Percentiles rank a stretch among this genome's conserved stretches.
Evolutionary conservation across 1,140 invertebrate species (phyloP).

Genomic region (Pseudobourletiella spinata): DNA sequence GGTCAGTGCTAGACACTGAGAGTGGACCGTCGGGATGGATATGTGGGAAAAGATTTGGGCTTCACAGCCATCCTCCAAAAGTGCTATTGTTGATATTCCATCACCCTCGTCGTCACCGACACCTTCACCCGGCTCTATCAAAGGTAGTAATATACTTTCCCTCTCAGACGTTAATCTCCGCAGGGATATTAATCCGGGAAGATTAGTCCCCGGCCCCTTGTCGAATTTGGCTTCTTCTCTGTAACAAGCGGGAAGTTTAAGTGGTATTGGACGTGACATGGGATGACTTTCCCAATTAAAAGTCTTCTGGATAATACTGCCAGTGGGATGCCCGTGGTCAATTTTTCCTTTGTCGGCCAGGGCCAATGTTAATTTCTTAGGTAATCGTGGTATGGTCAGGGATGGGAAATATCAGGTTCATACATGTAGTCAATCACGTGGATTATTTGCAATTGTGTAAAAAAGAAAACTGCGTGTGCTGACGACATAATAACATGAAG

Average conservation of each 20-base stretch:
- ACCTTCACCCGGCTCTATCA: constrained; percentile 36
- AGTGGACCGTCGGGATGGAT: constrained; percentile 22
- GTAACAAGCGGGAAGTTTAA: neutral
- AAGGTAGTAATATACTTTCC: constrained; percentile 24
- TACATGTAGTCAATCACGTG: too few relatives aligned
- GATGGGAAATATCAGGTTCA: too few relatives aligned
- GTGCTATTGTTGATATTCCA: constrained; percentile 28
- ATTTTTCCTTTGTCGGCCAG: too few relatives aligned
- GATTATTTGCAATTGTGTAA: too few relatives aligned
- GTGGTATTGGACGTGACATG: neutral
- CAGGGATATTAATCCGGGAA: neutral
- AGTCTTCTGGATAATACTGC: neutral
- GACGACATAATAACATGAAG: too few relatives aligned
- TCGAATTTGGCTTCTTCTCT: neutral
- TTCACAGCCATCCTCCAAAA: constrained; percentile 27
- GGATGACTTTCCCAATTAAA: neutral
- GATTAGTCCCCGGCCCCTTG: too few relatives aligned
- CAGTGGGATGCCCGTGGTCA: too few relatives aligned
- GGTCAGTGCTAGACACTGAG: neutral
- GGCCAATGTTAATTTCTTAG: too few relatives aligned
- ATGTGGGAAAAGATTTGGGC: constrained; percentile 38
- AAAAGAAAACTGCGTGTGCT: too few relatives aligned
- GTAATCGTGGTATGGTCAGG: too few relatives aligned
- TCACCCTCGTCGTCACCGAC: constrained; percentile 35
- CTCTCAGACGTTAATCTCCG: too few relatives aligned